phyloP scores from a whole-genome alignment of 23 tunicate species.

The Ascidia mentula region DNA sequence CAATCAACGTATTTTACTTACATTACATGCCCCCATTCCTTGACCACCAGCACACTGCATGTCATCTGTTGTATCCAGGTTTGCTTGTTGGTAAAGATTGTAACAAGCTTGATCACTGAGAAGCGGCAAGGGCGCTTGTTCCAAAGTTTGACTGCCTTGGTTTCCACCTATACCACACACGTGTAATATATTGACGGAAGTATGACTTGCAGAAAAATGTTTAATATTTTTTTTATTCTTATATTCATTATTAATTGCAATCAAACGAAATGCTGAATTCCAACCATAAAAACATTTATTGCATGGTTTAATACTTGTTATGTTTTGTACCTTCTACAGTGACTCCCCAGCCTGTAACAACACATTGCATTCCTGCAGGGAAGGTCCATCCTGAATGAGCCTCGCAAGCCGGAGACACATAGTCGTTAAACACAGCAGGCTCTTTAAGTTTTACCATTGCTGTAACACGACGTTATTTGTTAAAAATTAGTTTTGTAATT shows the following conservation, averaged over 20 bases:
- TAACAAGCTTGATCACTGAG: constrained; percentile 78
- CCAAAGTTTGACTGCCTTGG: constrained; percentile 39
- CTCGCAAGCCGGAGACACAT: constrained; percentile 72
- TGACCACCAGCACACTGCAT: constrained; percentile 88
- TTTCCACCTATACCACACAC: constrained; percentile 66
- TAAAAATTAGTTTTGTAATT: not conserved
- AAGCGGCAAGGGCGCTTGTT: constrained; percentile 80
- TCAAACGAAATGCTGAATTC: no score
- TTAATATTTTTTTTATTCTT: no score
- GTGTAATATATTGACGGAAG: no score
- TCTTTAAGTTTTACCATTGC: constrained; percentile 62
- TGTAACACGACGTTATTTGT: not conserved
- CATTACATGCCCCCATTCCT: constrained; percentile 79
- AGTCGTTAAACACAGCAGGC: constrained; percentile 57
- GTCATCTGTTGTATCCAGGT: constrained; percentile 69
- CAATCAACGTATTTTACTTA: no score
- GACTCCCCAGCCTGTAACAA: constrained; percentile 95
- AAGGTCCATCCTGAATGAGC: constrained; percentile 79
- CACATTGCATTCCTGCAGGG: constrained; percentile 79
- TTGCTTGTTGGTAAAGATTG: constrained; percentile 72
- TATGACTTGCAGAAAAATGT: no score
- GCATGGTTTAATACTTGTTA: no score
- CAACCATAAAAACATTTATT: no score
- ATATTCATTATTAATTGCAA: no score
- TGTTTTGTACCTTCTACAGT: constrained; percentile 63